Evolutionary conservation across 1,140 invertebrate genomes (phyloP).

Genomic region (Yoshiicerus persimilis): DNA sequence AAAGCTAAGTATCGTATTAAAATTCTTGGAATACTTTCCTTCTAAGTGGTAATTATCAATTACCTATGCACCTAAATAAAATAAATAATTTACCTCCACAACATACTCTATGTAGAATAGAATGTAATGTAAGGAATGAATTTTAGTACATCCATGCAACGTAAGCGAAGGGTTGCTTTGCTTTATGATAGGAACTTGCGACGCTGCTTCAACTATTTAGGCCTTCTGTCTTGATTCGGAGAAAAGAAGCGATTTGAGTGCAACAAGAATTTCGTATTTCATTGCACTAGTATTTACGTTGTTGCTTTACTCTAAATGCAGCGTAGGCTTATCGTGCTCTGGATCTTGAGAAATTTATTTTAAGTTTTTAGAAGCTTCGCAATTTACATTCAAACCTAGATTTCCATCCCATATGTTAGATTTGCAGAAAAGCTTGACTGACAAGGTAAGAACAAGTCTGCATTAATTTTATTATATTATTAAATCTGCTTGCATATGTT

Average conservation of each 20-base stretch:
- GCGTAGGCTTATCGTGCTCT: no score
- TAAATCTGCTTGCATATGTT: neutral
- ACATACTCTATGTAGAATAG: neutral
- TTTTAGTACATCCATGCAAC: neutral
- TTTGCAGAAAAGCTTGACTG: neutral
- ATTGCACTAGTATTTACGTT: neutral
- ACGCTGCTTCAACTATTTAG: neutral
- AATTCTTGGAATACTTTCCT: slow-evolving; percentile 17
- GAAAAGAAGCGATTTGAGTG: neutral
- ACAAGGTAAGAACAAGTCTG: no score
- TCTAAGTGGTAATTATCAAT: slow-evolving; percentile 17
- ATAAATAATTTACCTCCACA: slow-evolving; percentile 1
- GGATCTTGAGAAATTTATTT: neutral
- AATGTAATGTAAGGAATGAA: neutral
- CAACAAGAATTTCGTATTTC: neutral
- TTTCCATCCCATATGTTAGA: neutral
- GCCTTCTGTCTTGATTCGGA: neutral
- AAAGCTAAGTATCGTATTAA: neutral
- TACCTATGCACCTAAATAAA: slow-evolving; percentile 14
- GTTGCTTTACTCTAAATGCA: neutral
- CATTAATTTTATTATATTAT: neutral
- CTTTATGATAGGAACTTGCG: neutral
- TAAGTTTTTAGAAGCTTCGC: neutral
- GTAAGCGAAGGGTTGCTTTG: neutral
- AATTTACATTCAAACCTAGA: neutral